phyloP scores from a whole-genome alignment of 2,888 invertebrate species.

The Epistrophe grossulariae region DNA sequence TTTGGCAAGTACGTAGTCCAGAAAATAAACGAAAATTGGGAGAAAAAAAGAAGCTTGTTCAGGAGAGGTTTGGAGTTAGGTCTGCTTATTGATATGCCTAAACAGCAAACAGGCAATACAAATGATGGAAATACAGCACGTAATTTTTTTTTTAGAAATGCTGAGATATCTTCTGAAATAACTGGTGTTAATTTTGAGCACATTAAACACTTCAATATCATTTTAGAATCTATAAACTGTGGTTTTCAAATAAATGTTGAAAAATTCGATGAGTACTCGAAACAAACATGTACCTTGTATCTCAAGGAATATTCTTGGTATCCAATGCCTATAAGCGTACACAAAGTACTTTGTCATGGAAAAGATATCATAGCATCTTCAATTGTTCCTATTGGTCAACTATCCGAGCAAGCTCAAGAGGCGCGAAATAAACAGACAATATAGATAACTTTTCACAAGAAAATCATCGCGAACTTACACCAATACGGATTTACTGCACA shows the following conservation, averaged over 20 bases:
- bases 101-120: constrained; percentile 1
- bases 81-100: too few species aligned
- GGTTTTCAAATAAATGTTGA: constrained; percentile 21
- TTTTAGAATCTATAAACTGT: neutral
- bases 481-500: neutral
- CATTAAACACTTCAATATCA: neutral
- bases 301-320: neutral
- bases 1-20: too few species aligned
- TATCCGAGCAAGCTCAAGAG: too few species aligned
- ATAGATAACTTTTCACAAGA: neutral
- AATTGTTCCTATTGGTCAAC: too few species aligned
- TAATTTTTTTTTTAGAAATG: constrained; percentile 29
- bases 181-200: too few species aligned
- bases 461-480: neutral
- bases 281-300: neutral
- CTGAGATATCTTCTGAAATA: constrained; percentile 12
- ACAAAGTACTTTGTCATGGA: constrained; percentile 1
- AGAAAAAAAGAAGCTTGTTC: neutral
- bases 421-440: too few species aligned
- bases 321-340: neutral
- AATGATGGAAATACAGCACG: constrained; percentile 26
- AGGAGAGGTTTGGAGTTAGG: neutral
- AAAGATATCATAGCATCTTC: too few species aligned
- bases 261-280: neutral
- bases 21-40: too few species aligned